phyloP scores from a whole-genome alignment of 2,888 invertebrate genomes.

The Geotrupes spiniger region DNA sequence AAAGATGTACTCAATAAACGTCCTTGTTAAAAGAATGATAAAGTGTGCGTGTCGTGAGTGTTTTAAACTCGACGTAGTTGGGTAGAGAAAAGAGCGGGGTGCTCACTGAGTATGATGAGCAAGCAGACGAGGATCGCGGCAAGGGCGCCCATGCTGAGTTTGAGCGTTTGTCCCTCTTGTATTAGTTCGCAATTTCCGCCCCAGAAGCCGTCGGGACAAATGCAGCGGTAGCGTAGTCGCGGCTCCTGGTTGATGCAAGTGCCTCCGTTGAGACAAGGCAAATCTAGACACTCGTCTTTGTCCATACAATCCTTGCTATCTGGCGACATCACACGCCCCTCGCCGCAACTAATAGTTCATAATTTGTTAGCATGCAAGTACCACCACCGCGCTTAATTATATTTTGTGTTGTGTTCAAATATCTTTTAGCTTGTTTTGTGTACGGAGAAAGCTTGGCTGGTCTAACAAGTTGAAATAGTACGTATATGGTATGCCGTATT shows the following conservation, averaged over 20 bases:
- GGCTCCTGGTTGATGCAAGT: constrained; percentile 91
- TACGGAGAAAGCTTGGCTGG: too few species aligned
- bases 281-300: constrained; percentile 92
- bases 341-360: constrained; percentile 71
- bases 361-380: constrained; percentile 3
- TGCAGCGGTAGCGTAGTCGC: constrained; percentile 79
- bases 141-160: constrained; percentile 94
- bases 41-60: background rate
- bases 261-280: constrained; percentile 91
- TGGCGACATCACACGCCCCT: constrained; percentile 85
- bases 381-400: constrained; percentile 4
- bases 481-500: too few species aligned
- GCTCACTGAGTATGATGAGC: constrained; percentile 95
- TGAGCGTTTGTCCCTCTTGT: constrained; percentile 91
- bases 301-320: constrained; percentile 93
- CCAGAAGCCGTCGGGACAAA: constrained; percentile 90
- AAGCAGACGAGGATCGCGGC: constrained; percentile 97
- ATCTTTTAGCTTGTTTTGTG: background rate
- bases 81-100: constrained; percentile 25
- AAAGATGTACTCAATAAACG: background rate
- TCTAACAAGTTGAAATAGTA: too few species aligned
- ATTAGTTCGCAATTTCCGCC: constrained; percentile 92
- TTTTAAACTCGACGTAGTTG: background rate
- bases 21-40: background rate
- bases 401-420: constrained; percentile 3